A percentile compares a stretch with the other conserved stretches of the same genome.
phyloP scores from a whole-genome alignment of 1,140 invertebrate species.

The Neoseiulus cucumeris region DNA sequence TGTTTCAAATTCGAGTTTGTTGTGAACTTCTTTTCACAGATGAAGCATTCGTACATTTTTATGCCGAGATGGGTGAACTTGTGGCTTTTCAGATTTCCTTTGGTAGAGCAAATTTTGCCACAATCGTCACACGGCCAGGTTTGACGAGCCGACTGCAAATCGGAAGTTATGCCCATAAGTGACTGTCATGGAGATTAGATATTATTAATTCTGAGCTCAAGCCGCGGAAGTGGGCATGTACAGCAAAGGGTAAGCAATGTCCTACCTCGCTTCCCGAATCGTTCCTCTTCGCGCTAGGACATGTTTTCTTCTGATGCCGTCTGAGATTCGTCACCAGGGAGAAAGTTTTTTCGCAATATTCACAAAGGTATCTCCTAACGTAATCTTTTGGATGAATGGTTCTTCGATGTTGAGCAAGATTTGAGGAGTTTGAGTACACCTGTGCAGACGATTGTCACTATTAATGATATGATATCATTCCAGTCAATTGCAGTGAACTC shows the following conservation, averaged over 20 bases:
- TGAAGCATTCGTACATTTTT: conserved; percentile 21
- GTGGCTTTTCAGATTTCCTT: conserved; percentile 20
- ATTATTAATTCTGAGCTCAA: too few species aligned
- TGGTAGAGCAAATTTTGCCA: background rate
- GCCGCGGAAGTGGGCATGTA: too few species aligned
- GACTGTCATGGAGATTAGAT: too few species aligned
- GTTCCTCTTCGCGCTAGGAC: background rate
- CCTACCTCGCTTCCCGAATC: background rate
- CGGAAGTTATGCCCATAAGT: too few species aligned
- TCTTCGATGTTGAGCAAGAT: background rate
- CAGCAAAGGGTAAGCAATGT: too few species aligned
- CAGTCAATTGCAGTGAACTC: too few species aligned
- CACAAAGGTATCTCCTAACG: background rate
- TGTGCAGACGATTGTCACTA: background rate
- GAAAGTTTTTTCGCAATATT: background rate
- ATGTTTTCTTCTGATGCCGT: background rate
- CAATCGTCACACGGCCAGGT: background rate
- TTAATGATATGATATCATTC: too few species aligned
- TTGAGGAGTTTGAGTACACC: conserved; percentile 6
- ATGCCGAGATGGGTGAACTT: conserved; percentile 21
- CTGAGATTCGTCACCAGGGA: conserved; percentile 1
- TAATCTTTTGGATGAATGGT: conserved; percentile 2
- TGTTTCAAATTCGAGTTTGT: conserved; percentile 11
- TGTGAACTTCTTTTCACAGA: conserved; percentile 22
- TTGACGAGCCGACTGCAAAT: background rate